Percentiles rank a stretch among this genome's conserved stretches.
These are phyloP conservation scores for Boloria euphrosyne DNA, from an alignment of 2,888 invertebrate genomes.

Conservation along the genomic window DNA sequence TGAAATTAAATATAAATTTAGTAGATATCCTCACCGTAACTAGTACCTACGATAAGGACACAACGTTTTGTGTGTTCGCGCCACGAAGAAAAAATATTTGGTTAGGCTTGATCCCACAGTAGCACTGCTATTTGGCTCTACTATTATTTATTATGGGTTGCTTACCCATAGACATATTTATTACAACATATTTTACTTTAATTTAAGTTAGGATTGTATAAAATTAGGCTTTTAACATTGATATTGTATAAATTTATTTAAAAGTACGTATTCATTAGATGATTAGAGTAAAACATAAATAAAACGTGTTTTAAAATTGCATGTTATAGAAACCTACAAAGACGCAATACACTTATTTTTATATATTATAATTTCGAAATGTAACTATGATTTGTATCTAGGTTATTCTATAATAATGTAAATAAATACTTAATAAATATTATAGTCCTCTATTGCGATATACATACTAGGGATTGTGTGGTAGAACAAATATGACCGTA, in stretches of 20 bases:
- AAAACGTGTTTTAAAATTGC: too few relatives aligned
- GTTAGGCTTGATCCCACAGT: slow-evolving; percentile 27
- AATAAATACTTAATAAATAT: background rate
- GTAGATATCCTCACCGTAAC: slow-evolving; percentile 15
- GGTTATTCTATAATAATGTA: too few relatives aligned
- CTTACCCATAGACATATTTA: background rate
- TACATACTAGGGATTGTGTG: background rate
- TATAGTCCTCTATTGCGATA: too few relatives aligned
- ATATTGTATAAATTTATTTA: too few relatives aligned
- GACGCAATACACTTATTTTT: too few relatives aligned
- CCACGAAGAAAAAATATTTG: slow-evolving; percentile 61
- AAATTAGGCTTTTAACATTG: too few relatives aligned
- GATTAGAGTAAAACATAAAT: too few relatives aligned
- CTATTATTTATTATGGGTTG: background rate
- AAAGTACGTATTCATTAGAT: too few relatives aligned
- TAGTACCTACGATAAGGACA: slow-evolving; percentile 61
- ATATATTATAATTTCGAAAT: too few relatives aligned
- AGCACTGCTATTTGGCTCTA: slow-evolving; percentile 4
- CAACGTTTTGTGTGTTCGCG: slow-evolving; percentile 57
- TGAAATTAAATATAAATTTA: slow-evolving; percentile 17
- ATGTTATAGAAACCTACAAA: too few relatives aligned
- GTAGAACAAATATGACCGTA: slow-evolving; percentile 28
- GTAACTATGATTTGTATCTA: too few relatives aligned
- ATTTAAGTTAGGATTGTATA: too few relatives aligned
- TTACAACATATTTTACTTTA: background rate